Evolutionary conservation across 2,888 invertebrate genomes (phyloP).

Genomic region (Slavum lentiscoides): DNA sequence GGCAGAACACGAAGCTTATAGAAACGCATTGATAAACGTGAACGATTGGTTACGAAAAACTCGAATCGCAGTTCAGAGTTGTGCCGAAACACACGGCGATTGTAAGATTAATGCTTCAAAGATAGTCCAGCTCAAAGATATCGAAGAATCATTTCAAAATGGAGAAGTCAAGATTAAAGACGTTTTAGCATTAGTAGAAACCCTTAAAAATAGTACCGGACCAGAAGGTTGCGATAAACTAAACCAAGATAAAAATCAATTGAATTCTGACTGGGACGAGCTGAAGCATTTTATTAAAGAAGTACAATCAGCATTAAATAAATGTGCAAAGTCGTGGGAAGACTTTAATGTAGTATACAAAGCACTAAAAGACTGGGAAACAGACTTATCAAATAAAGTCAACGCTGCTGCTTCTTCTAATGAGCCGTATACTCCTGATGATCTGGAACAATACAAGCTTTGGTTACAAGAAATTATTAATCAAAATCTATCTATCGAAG

Average conservation of each 20-base stretch:
- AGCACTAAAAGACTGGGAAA: conserved; percentile 76
- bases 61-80: conserved; percentile 80
- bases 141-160: conserved; percentile 59
- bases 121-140: conserved; percentile 72
- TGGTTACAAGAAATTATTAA: conserved; percentile 75
- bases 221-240: conserved; percentile 82
- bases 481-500: conserved; percentile 78
- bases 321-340: conserved; percentile 80
- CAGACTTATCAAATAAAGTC: conserved; percentile 70
- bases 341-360: conserved; percentile 75
- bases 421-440: conserved; percentile 76
- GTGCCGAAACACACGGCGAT: conserved; percentile 86
- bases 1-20: conserved; percentile 83
- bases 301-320: conserved; percentile 73
- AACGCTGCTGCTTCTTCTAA: conserved; percentile 59
- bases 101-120: conserved; percentile 76
- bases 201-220: conserved; percentile 68
- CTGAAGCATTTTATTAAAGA: conserved; percentile 76
- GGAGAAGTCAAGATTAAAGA: conserved; percentile 72
- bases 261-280: conserved; percentile 81
- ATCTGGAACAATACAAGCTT: conserved; percentile 73
- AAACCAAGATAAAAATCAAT: conserved; percentile 77
- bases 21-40: conserved; percentile 78
- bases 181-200: conserved; percentile 63
- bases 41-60: conserved; percentile 83